Evolutionary conservation across 30 jellyfish, hydroid and myxozoan genomes (phyloP), one percentile per base, ranked within the genome.

Genomic region (Turritopsis dohrnii): DNA sequence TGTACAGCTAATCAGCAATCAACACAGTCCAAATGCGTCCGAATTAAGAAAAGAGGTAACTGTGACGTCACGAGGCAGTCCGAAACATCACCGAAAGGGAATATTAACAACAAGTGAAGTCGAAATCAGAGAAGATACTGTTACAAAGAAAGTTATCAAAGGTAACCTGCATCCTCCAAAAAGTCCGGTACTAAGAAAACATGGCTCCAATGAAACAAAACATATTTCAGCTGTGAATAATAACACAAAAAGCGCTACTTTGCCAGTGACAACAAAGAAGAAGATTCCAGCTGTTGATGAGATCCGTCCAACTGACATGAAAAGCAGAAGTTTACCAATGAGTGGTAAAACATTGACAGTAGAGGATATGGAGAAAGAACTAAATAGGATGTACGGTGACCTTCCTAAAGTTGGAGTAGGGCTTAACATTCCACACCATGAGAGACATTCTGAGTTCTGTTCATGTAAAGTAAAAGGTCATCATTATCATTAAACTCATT

Each of bases 371-470:
- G 77, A 69, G 22, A 69, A 69, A 21, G 77, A 69, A 21, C 77
- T 69, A n/a, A 27, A 69, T 9, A 69, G 77, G 22, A 69, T 69
- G 77, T 69, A 69, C 19, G 77, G 31, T 0, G 77, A 27, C 77
- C 30, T 69, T 23, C 77, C 77, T 9, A 69, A 69, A 69, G 77
- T 27, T 0, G 73, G 19, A 23, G 77, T 21, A 27, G 77, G 77
- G 8, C 9, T 69, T 9, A 69, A 69, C 77, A 69, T 69, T 7
- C 77, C 77, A 69, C 28, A 69, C 22, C 77, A 69, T 69, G 31
- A 69, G 19, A 21, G 77, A 69, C 77, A 69, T 69, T 69, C 77
- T 9, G 77, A 69, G 30, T 69, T 69, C 30, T 69, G 77, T 27
- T 9, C 77, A 9, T 69, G 77, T 27, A 69, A 69, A 9, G 77